Percentiles rank a stretch among this genome's conserved stretches.
phyloP scores from a whole-genome alignment of 2,797 vertebrate species.

The Picus viridis region DNA sequence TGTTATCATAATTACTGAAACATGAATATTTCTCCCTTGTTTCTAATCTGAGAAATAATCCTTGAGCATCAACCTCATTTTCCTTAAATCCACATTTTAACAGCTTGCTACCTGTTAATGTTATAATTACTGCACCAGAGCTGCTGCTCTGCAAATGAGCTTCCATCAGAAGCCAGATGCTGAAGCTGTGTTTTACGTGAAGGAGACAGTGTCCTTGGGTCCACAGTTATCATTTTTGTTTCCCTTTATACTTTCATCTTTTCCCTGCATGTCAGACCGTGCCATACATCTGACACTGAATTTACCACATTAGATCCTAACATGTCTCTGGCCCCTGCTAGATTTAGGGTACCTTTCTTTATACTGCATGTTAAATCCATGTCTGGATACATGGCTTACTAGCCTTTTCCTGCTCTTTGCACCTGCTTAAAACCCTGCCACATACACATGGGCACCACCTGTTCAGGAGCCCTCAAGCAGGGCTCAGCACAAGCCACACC shows the following conservation, averaged over 20 bases:
- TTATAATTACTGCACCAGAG: background rate
- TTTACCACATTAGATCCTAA: background rate
- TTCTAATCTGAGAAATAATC: slow-evolving; percentile 22
- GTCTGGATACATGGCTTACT: background rate
- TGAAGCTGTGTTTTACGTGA: background rate
- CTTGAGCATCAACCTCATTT: background rate
- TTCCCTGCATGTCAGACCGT: background rate
- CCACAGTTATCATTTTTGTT: background rate
- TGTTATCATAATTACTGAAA: background rate
- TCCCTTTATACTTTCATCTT: background rate
- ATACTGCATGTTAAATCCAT: background rate
- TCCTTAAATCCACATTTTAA: slow-evolving; percentile 7
- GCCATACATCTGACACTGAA: background rate
- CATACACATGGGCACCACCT: background rate
- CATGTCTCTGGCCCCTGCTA: background rate
- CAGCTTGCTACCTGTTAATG: background rate
- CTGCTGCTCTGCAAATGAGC: background rate
- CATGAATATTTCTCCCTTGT: background rate
- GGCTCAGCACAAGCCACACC: background rate
- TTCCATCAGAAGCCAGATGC: background rate
- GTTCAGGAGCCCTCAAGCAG: background rate
- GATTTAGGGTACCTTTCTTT: background rate
- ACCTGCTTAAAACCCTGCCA: background rate
- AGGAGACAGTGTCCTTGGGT: background rate
- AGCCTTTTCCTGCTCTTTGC: background rate